Evolutionary conservation across 2,888 invertebrate genomes (phyloP), one percentile per base, ranked within the genome.

Genomic region (Vandiemenella viatica): DNA sequence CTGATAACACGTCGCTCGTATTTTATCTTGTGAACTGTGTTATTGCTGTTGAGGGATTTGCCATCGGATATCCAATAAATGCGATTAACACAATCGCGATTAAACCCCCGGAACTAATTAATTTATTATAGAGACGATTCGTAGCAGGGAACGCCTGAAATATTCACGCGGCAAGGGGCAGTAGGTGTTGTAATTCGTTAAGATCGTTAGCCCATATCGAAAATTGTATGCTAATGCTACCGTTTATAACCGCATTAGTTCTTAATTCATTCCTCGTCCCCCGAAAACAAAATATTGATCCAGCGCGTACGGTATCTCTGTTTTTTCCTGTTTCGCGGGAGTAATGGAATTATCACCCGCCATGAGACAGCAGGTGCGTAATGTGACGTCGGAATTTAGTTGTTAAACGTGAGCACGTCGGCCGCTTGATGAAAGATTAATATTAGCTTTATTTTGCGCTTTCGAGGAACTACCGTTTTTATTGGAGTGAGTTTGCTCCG

Each of bases 41-140:
- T 42, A 42, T 42, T 42, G 42, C 20, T 19, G 42, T 16, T 42
- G 42, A 42, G 42, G 42, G 42, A 42, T 42, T 42, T 42, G 42
- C 42, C 42, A 42, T 42, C 42, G 42, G 42, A 42, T 42, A 42
- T 16, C 42, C 42, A 42, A 42, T 42, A 42, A 42, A 42, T 42
- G 42, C 42, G 42, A 42, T 42, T 42, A 42, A 19, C 42, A 20
- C 20, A 19, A 42, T 42, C 42, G 42, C 42, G 42, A 42, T 42
- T 42, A 42, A 20, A 42, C 20, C 42, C 21, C 42, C 19, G 42
- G 42, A 42, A 42, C 42, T 42, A 42, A 42, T 42, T 42, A 42
- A 42, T 42, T 42, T 42, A 42, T 42, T 42, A 42, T 42, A 42
- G 42, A 42, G 19, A 42, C 42, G 42, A 18, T 38, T 42, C 19